These are phyloP conservation scores for Caenorhabditis wallacei DNA, from an alignment of 2,888 invertebrate genomes.

Conservation along the genomic window DNA sequence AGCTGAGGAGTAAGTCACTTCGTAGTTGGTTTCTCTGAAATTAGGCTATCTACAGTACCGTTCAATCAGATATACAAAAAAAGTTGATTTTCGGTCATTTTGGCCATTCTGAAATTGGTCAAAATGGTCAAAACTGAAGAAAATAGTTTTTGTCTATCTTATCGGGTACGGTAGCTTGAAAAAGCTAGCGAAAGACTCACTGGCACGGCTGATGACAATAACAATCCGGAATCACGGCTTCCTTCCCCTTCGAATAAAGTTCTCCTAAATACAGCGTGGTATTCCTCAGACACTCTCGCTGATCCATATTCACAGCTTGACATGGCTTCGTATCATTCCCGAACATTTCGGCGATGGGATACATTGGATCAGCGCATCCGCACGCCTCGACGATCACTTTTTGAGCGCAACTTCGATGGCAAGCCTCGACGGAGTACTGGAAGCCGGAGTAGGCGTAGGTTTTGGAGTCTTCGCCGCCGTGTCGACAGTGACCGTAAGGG, in stretches of 20 bases:
- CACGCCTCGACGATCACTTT: slow-evolving; percentile 77
- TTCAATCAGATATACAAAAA: no score
- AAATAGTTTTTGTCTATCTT: no score
- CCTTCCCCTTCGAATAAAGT: slow-evolving; percentile 67
- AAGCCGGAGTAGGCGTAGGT: slow-evolving; percentile 80
- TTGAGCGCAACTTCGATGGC: slow-evolving; percentile 82
- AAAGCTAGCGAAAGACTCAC: slow-evolving; percentile 62
- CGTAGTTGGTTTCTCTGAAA: slow-evolving; percentile 82
- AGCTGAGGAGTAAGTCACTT: slow-evolving; percentile 83
- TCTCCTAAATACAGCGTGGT: slow-evolving; percentile 78
- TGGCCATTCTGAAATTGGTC: no score
- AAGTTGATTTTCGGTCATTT: no score
- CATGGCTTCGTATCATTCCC: slow-evolving; percentile 67
- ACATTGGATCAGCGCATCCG: slow-evolving; percentile 82
- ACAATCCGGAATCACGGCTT: slow-evolving; percentile 76
- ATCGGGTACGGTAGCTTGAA: not conserved
- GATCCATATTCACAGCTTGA: slow-evolving; percentile 77
- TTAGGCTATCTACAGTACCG: not conserved
- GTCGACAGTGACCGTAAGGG: slow-evolving; percentile 80
- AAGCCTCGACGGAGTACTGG: slow-evolving; percentile 82
- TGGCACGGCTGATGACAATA: slow-evolving; percentile 82
- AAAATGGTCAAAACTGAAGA: no score
- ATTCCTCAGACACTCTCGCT: slow-evolving; percentile 81
- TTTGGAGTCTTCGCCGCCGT: slow-evolving; percentile 77
- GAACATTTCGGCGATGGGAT: slow-evolving; percentile 73